These are phyloP conservation scores for Galbula dea DNA, from an alignment of 2,113 vertebrate species.

Conservation along the genomic window DNA sequence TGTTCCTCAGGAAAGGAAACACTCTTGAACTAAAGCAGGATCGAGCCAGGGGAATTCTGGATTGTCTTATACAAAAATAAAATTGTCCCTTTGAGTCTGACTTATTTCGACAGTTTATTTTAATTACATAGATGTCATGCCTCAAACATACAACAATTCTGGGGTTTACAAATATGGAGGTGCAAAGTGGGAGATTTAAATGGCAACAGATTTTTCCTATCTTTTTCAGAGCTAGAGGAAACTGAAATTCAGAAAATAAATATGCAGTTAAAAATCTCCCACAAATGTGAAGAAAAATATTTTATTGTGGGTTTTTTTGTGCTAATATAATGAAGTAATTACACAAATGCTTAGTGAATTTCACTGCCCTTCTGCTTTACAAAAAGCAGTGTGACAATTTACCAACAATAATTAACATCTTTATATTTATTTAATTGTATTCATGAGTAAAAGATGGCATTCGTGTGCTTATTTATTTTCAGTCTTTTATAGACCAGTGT, in stretches of 20 bases:
- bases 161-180: neutral
- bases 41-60: neutral
- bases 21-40: neutral
- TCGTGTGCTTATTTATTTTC: neutral
- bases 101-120: neutral
- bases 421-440: neutral
- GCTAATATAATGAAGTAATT: constrained; percentile 18
- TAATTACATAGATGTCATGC: neutral
- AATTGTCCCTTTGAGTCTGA: neutral
- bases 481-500: neutral
- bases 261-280: neutral
- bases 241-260: constrained; percentile 20
- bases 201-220: neutral
- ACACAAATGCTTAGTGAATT: constrained; percentile 11
- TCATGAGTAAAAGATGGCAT: neutral
- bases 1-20: neutral
- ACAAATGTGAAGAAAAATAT: constrained; percentile 19
- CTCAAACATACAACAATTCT: neutral
- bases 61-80: neutral
- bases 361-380: constrained; percentile 11
- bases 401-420: neutral
- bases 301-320: constrained; percentile 22
- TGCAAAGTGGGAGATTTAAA: neutral
- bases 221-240: neutral
- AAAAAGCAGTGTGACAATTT: constrained; percentile 11